Conservation (phyloP, 2,797 vertebrate species). For the Orientallactaga sibirica region DNA sequence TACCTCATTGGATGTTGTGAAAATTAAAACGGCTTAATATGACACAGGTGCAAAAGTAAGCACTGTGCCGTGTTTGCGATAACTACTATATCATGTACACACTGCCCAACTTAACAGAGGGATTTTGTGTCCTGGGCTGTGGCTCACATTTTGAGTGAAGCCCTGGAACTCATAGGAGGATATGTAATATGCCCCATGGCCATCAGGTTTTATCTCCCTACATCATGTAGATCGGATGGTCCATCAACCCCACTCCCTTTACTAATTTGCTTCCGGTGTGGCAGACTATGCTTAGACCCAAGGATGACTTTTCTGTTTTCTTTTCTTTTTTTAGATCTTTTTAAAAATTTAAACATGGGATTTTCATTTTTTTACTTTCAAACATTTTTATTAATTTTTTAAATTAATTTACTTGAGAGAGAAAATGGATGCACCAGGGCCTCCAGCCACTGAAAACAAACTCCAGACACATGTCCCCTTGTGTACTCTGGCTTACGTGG, state of each 20-base stretch:
- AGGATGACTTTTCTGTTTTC: not conserved
- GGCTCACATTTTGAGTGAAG: not conserved
- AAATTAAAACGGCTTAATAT: slow-evolving; percentile 36
- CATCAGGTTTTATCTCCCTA: not conserved
- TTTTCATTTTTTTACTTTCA: no score
- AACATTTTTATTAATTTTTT: no score
- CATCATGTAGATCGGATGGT: no score
- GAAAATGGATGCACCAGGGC: no score
- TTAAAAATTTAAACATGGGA: no score
- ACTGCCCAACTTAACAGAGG: not conserved
- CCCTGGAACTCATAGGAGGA: not conserved
- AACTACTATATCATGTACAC: not conserved
- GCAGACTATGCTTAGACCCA: not conserved
- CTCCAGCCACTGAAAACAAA: no score
- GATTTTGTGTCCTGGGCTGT: not conserved
- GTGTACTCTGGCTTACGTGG: no score
- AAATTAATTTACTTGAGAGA: no score
- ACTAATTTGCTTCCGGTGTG: not conserved
- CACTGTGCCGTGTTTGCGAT: not conserved
- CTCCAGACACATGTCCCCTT: no score
- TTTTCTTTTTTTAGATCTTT: no score
- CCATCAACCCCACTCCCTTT: not conserved
- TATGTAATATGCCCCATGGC: not conserved
- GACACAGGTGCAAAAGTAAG: not conserved
- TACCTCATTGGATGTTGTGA: not conserved